These are phyloP conservation scores for Momotus momota DNA, from an alignment of 2,797 vertebrate genomes.

Conservation along the genomic window DNA sequence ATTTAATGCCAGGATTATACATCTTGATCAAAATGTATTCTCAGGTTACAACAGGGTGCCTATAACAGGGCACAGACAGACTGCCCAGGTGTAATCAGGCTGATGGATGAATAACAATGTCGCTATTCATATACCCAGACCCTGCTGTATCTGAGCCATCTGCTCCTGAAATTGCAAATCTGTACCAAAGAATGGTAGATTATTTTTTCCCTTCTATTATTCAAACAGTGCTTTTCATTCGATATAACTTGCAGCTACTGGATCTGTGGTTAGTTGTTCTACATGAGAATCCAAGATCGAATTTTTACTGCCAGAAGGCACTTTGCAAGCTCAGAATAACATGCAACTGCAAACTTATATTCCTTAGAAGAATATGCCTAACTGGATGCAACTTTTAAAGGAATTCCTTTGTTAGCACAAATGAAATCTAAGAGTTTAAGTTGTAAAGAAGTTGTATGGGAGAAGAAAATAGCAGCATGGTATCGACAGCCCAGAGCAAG, in stretches of 20 bases:
- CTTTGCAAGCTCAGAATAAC: not conserved
- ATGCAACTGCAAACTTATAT: not conserved
- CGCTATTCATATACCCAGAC: slow-evolving; percentile 12
- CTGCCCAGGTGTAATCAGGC: slow-evolving; percentile 32
- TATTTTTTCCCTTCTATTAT: not conserved
- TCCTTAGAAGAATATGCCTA: not conserved
- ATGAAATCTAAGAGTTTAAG: not conserved
- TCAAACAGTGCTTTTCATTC: not conserved
- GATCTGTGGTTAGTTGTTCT: not conserved
- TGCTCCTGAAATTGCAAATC: slow-evolving; percentile 36
- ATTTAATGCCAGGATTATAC: slow-evolving; percentile 10
- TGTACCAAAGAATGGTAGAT: not conserved
- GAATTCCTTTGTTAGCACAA: not conserved
- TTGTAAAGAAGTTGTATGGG: not conserved
- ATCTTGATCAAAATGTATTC: slow-evolving; percentile 1
- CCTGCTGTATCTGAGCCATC: slow-evolving; percentile 36
- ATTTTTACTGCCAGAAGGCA: not conserved
- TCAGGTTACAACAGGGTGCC: not conserved
- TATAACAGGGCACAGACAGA: slow-evolving; percentile 22
- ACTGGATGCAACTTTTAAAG: not conserved
- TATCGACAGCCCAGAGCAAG: not conserved
- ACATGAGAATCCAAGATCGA: not conserved
- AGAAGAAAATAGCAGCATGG: not conserved
- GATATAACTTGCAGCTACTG: not conserved
- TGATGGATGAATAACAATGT: slow-evolving; percentile 40